These are phyloP conservation scores for Neoaliturus tenellus DNA, from an alignment of 2,888 invertebrate genomes.

Conservation along the genomic window DNA sequence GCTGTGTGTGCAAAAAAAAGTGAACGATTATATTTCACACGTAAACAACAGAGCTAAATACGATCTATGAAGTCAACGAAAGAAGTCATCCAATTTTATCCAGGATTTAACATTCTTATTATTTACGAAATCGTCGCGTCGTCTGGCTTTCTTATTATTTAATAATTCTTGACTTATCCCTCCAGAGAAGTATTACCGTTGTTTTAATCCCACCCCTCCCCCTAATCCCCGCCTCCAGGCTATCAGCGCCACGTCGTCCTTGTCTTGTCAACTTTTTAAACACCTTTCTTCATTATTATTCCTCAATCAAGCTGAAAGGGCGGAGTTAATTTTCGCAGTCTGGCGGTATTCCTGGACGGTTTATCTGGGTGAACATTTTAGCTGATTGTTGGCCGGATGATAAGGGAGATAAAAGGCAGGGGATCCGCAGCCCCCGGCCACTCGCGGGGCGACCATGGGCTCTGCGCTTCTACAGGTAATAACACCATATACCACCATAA, in stretches of 20 bases:
- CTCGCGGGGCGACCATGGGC: neutral
- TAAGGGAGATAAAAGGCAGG: neutral
- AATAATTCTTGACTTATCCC: neutral
- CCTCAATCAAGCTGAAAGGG: conserved; percentile 14
- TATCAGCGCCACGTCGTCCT: neutral
- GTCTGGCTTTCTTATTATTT: neutral
- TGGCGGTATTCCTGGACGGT: neutral
- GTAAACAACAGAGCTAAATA: too few relatives aligned
- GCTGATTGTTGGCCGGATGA: neutral
- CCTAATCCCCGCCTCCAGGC: neutral
- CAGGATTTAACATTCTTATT: too few relatives aligned
- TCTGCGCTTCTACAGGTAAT: neutral
- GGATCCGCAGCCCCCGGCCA: neutral
- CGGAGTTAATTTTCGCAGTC: neutral
- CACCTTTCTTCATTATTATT: conserved; percentile 6
- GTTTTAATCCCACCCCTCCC: neutral
- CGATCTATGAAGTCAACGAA: too few relatives aligned
- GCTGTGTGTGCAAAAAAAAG: too few relatives aligned
- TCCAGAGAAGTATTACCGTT: neutral
- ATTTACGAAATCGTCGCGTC: neutral
- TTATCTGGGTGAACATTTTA: conserved; percentile 9
- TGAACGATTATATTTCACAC: too few relatives aligned
- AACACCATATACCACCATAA: too few relatives aligned
- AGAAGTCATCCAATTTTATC: too few relatives aligned
- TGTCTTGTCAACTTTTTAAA: conserved; percentile 12